Base-by-base conservation (phyloP, 2,888 invertebrate genomes). In the Heliconius charithonia region DNA sequence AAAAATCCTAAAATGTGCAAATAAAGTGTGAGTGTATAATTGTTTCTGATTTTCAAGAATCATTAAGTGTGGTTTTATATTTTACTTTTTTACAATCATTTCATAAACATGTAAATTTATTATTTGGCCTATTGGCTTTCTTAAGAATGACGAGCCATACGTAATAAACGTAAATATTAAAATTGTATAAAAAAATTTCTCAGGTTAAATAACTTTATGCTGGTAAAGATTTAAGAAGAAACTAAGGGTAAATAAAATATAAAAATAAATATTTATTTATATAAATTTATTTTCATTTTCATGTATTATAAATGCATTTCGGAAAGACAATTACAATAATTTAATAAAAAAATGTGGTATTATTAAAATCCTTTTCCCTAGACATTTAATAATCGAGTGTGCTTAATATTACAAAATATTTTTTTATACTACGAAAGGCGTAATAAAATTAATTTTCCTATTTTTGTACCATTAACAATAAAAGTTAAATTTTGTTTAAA, bases 251-350 rank as follows among this genome's bases (percentile, higher is more conserved):
- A 51, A 56, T 67, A 75, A 78, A 75, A 75, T 76, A 80, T 37
- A 27, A 27, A 76, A 80, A 83, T 80, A 81, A 63, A 63, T 27
- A 29, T 75, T 69, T 72, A 66, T n/a, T 78, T 73, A 75, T 77
- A 71, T 82, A 79, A 63, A 81, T 83, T 83, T 83, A 82, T 77
- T 81, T 86, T 86, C 85, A 85, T 87, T 88, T 86, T 86, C 85
- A 85, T 87, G 83, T 87, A 88, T 85, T 86, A 87, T 92, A 93
- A 93, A 93, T 93, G 93, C 93, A 89, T 90, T 88, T 87, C 87
- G 85, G 86, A 87, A 89, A 88, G 87, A 87, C 87, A 88, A 89
- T 87, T 89, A 91, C 85, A 90, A 89, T 88, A 88, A 83, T 89
- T 88, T 85, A 85, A 84, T 85, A 82, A 85, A 86, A 32, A 85